Conservation (phyloP, 2,797 vertebrate species). For the Lacerta bilineata region DNA sequence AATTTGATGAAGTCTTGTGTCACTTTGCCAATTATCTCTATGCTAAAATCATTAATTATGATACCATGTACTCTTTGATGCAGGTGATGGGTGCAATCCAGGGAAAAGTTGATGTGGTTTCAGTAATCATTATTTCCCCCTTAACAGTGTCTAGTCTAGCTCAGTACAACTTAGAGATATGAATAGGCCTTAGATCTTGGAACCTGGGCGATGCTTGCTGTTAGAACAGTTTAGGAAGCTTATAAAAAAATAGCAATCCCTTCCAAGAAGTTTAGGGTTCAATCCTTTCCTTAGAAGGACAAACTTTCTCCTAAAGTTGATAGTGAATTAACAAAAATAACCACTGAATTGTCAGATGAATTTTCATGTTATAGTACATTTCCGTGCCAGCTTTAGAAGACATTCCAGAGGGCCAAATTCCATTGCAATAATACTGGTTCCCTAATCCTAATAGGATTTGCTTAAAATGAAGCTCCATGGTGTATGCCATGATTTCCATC, state of each 20-base stretch:
- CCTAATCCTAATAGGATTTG: not conserved
- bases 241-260: not conserved
- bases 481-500: slow-evolving; percentile 1
- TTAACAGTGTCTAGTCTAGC: not conserved
- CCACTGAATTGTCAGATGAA: not conserved
- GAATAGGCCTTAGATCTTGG: not conserved
- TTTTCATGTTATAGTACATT: not conserved
- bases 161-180: not conserved
- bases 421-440: not conserved
- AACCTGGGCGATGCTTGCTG: not conserved
- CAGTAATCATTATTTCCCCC: not conserved
- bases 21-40: not conserved
- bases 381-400: not conserved
- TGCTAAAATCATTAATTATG: not conserved
- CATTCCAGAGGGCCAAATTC: not conserved
- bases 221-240: not conserved
- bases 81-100: not conserved
- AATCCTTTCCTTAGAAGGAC: not conserved
- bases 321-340: not conserved
- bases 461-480: not conserved
- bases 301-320: not conserved
- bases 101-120: not conserved
- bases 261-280: not conserved
- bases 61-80: not conserved
- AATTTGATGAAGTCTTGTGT: not conserved